A percentile compares a stretch with the other conserved stretches of the same genome.
phyloP scores from a whole-genome alignment of 2,113 vertebrate species.

The Gymnogyps californianus region DNA sequence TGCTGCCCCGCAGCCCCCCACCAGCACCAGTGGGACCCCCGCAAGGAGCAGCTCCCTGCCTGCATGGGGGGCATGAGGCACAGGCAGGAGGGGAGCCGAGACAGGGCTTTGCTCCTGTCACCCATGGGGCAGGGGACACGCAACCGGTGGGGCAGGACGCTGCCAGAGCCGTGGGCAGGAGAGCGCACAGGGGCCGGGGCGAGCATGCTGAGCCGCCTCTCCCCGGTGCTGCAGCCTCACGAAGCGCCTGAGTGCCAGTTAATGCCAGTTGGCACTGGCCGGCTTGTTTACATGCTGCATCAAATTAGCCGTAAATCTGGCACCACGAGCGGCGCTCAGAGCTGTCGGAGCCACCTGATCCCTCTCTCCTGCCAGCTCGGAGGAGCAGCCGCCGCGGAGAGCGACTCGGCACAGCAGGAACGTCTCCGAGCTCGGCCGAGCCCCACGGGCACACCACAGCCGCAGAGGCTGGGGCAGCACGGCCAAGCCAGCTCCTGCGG shows the following conservation, averaged over 20 bases:
- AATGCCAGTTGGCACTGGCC: not conserved
- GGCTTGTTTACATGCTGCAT: constrained; percentile 25
- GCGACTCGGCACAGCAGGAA: not conserved
- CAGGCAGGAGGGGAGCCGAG: not conserved
- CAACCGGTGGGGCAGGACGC: not conserved
- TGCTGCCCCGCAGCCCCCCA: fast-evolving
- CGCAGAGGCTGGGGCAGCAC: no score
- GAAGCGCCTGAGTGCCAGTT: not conserved
- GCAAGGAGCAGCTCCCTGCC: not conserved
- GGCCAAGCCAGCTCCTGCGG: fast-evolving
- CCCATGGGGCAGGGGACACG: not conserved
- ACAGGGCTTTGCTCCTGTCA: not conserved
- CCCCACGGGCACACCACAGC: not conserved
- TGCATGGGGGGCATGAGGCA: fast-evolving
- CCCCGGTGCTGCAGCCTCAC: not conserved
- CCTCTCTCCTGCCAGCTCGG: not conserved
- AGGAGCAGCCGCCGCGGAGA: not conserved
- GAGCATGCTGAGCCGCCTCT: not conserved
- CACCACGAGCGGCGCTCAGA: not conserved
- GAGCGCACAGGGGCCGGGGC: fast-evolving
- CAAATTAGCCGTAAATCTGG: constrained; percentile 17
- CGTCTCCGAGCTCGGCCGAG: not conserved
- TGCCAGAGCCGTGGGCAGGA: not conserved
- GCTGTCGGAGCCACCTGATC: constrained; percentile 10
- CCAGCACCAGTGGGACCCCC: no score